Conservation (phyloP, 2,888 invertebrate species). For the Tribolium freemani region DNA sequence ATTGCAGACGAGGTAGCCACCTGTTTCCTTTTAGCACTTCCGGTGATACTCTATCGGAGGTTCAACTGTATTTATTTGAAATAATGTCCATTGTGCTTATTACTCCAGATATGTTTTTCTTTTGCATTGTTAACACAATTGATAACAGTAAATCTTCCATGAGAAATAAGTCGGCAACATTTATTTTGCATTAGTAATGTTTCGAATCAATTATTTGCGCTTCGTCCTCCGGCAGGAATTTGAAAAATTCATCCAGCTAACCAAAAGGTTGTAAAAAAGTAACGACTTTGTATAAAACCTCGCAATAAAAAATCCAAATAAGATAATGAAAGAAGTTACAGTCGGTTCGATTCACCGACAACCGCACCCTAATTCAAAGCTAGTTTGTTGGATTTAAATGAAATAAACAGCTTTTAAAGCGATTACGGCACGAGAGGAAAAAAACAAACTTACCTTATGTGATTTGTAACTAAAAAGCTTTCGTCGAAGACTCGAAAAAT, state of each 20-base stretch:
- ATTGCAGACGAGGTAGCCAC: constrained; percentile 32
- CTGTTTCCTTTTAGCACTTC: constrained; percentile 39
- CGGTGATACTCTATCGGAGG: constrained; percentile 16
- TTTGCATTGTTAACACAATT: not conserved
- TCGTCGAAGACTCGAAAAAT: not conserved
- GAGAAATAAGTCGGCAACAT: not conserved
- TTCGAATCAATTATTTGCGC: not conserved
- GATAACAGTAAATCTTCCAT: not conserved
- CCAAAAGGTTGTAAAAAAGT: constrained; percentile 6
- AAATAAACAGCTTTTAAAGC: not conserved
- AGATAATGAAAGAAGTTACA: constrained; percentile 13
- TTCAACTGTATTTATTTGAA: not conserved
- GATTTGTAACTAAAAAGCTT: constrained; percentile 2
- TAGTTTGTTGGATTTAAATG: not conserved
- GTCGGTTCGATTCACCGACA: constrained; percentile 10
- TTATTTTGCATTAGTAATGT: too few relatives aligned
- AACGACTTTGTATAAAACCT: constrained; percentile 7
- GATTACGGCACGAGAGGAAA: not conserved
- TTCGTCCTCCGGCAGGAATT: not conserved
- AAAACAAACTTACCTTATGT: constrained; percentile 15
- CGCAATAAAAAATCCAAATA: constrained; percentile 19
- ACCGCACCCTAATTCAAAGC: constrained; percentile 40
- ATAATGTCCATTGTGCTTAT: not conserved
- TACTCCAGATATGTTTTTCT: not conserved
- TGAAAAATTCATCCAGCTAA: not conserved